These are phyloP conservation scores for Hololepta plana DNA, from an alignment of 2,888 invertebrate species.

Conservation along the genomic window DNA sequence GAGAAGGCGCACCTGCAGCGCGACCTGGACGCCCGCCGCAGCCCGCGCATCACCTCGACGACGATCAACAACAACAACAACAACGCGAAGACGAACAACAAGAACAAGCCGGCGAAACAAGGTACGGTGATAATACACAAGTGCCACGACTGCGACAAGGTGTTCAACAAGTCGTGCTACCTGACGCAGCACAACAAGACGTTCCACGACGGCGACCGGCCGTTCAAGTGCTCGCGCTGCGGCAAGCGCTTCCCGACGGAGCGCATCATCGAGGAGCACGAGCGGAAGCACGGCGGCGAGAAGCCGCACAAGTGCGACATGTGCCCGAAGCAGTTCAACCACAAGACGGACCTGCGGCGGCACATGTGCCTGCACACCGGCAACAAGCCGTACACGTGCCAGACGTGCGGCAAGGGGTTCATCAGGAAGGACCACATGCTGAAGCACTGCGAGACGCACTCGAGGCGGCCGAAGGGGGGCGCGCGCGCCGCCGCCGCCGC, in stretches of 20 bases:
- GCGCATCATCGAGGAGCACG: slow-evolving; percentile 52
- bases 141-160: slow-evolving; percentile 68
- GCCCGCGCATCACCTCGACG: slow-evolving; percentile 21
- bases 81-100: slow-evolving; percentile 4
- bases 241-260: slow-evolving; percentile 69
- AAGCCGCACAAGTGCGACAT: slow-evolving; percentile 74
- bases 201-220: slow-evolving; percentile 73
- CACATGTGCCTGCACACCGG: slow-evolving; percentile 81
- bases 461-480: slow-evolving; percentile 41
- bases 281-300: slow-evolving; percentile 59
- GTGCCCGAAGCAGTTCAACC: slow-evolving; percentile 79
- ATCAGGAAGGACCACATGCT: slow-evolving; percentile 84
- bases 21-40: slow-evolving; percentile 14
- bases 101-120: slow-evolving; percentile 6
- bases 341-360: slow-evolving; percentile 73
- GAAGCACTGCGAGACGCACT: slow-evolving; percentile 70
- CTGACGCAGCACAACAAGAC: slow-evolving; percentile 82
- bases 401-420: slow-evolving; percentile 71
- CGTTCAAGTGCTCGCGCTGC: slow-evolving; percentile 68
- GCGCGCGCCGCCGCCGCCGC: too few relatives aligned
- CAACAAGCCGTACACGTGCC: slow-evolving; percentile 65
- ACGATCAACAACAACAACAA: slow-evolving; percentile 10
- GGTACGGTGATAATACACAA: slow-evolving; percentile 30
- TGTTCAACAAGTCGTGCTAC: slow-evolving; percentile 74
- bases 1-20: slow-evolving; percentile 22